Base-by-base conservation (phyloP, 2,888 invertebrate genomes). In the Diploptera punctata region DNA sequence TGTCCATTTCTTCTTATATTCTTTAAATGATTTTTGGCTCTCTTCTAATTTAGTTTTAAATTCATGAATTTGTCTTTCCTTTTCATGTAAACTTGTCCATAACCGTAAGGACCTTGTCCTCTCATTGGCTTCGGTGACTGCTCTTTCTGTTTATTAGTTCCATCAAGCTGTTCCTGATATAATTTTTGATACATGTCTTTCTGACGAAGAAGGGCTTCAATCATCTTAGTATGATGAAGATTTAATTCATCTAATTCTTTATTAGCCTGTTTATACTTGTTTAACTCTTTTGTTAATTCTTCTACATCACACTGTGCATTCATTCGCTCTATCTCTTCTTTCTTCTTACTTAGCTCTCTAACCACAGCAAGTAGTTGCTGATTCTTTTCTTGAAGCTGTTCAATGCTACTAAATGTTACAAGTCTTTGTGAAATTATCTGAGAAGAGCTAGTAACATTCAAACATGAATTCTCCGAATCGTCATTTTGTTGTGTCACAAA, bases 381-480 rank as follows among this genome's bases (percentile, higher is more conserved):
- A 85, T 99, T 98, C 80, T 93, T 95, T 57, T 89, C 86, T 82
- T 98, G 98, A 67, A 99, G 82, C 80, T 97, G 97, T 78, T 92
- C 89, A 75, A 98, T 93, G 78, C 94, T 92, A 78, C 89, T 90
- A 81, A 98, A 98, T 1, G 96, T 95, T 0, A 98, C 96, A 70
- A 98, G 86, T 75, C 93, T 91, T 80, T 93, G 92, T 0, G 93
- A 90, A 75, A 97, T 95, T 21, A 91, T 86, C 26, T 54, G 26
- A 31, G 69, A 73, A 33, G 69, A 73, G 10, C 47, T 67, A 29
- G 26, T 70, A 10, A 31, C 24, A 21, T 67, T 70, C 13, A 13
- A n/a, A 16, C 29, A 29, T n/a, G 73, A 60, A 2, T 47, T 49
- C n/a, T 71, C 61, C 49, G 43, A 31, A 18, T 71, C 61, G 49